Evolutionary conservation across 2,888 invertebrate genomes (phyloP).

Genomic region (Eupithecia dodoneata): DNA sequence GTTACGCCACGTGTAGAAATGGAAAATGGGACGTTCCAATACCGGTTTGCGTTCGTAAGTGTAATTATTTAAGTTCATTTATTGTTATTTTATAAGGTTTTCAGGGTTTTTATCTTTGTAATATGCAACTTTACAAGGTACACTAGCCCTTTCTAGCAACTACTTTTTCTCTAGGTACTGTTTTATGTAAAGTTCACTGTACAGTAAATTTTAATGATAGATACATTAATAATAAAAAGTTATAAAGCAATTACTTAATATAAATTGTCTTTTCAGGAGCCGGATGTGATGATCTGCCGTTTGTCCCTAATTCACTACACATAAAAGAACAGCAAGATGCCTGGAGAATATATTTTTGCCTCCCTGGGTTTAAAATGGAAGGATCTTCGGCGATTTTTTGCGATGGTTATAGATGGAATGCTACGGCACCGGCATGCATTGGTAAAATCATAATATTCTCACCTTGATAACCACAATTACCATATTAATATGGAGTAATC

Average conservation of each 20-base stretch:
- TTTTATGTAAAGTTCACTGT: not conserved
- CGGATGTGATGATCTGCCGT: constrained; percentile 79
- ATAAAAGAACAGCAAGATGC: constrained; percentile 80
- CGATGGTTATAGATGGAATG: constrained; percentile 89
- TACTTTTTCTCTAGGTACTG: not conserved
- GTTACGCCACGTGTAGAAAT: constrained; percentile 87
- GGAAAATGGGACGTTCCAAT: constrained; percentile 88
- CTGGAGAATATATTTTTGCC: constrained; percentile 86
- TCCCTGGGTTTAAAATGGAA: constrained; percentile 84
- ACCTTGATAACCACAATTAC: not conserved
- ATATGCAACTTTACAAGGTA: not conserved
- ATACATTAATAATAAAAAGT: too few species aligned
- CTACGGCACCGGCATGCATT: constrained; percentile 86
- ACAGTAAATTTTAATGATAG: not conserved
- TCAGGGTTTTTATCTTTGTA: not conserved
- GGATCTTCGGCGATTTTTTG: constrained; percentile 88
- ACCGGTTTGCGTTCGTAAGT: constrained; percentile 91
- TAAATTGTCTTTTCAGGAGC: constrained; percentile 71
- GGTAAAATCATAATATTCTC: constrained; percentile 70
- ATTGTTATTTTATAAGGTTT: constrained; percentile 5
- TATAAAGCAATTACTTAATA: not conserved
- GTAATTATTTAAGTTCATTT: constrained; percentile 23
- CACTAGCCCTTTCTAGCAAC: not conserved
- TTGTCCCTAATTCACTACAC: constrained; percentile 82
- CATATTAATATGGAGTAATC: not conserved